Evolutionary conservation across 2,797 vertebrate genomes (phyloP), one percentile per base, ranked within the genome.

Genomic region (Mallotus villosus): DNA sequence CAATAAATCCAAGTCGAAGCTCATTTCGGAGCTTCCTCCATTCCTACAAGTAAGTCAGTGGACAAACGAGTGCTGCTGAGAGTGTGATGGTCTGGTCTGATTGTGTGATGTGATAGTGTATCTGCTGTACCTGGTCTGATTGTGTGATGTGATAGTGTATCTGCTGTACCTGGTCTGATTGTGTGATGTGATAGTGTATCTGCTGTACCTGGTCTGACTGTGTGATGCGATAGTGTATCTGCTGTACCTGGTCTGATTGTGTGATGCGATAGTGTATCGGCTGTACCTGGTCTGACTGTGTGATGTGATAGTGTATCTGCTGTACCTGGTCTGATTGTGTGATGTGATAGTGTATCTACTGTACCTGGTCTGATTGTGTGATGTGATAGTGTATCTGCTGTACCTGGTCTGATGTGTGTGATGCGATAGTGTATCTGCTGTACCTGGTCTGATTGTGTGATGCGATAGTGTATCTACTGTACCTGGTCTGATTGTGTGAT

Each of bases 171-270:
- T n/a, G n/a, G n/a, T n/a, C n/a, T n/a, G n/a, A n/a, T n/a, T n/a
- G n/a, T n/a, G n/a, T n/a, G n/a, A n/a, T n/a, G n/a, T n/a, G n/a
- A n/a, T n/a, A n/a, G n/a, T n/a, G n/a, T n/a, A n/a, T n/a, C n/a
- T n/a, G n/a, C n/a, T n/a, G n/a, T n/a, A n/a, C n/a, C n/a, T n/a
- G n/a, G n/a, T n/a, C n/a, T n/a, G n/a, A n/a, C n/a, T 46, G 11
- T 46, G 34, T 4, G 34, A 37, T 57, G 53, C 3, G 53, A 17
- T 4, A 57, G 53, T 21, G 3, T n/a, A 24, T 1, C 57, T 93
- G 92, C 85, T 82, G n/a, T 81, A 97, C 96, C 96, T 96, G 58
- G 97, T 98, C 84, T 97, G 96, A 8, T 37, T 37, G 7, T 37
- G 37, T 5, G 37, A 41, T 57, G 53, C 1, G 53, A 19, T 5